Evolutionary conservation across 2,113 vertebrate species (phyloP).

Genomic region (Strix aluco): DNA sequence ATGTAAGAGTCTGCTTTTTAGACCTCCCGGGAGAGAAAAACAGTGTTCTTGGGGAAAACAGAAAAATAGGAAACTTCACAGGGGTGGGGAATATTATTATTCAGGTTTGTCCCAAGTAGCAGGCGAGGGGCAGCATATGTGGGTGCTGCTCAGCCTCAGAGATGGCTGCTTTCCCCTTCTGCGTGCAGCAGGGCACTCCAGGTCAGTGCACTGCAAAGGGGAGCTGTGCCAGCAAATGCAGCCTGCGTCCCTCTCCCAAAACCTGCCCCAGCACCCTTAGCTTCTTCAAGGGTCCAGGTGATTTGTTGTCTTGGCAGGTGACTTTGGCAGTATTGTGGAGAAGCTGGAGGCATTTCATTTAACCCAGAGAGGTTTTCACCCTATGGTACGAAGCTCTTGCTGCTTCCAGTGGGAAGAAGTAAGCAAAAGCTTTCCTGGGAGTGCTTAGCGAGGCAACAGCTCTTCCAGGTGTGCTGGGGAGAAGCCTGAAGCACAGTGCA

Average conservation of each 20-base stretch:
- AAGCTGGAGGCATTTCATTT: not conserved
- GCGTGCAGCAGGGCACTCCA: not conserved
- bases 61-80: not conserved
- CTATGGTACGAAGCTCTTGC: not conserved
- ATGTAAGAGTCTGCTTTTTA: not conserved
- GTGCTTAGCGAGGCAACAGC: not conserved
- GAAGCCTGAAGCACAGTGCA: not conserved
- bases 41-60: not conserved
- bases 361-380: not conserved
- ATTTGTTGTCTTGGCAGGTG: not conserved
- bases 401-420: not conserved
- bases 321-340: not conserved
- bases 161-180: not conserved
- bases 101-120: not conserved
- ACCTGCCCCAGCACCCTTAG: not conserved
- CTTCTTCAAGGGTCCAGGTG: not conserved
- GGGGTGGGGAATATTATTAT: not conserved
- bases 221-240: not conserved
- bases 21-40: not conserved
- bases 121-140: not conserved
- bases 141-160: not conserved
- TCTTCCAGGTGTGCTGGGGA: not conserved
- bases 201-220: not conserved
- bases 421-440: not conserved
- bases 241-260: not conserved